Conservation (phyloP, 1,140 invertebrate species). For the Medauroidea extradentata region DNA sequence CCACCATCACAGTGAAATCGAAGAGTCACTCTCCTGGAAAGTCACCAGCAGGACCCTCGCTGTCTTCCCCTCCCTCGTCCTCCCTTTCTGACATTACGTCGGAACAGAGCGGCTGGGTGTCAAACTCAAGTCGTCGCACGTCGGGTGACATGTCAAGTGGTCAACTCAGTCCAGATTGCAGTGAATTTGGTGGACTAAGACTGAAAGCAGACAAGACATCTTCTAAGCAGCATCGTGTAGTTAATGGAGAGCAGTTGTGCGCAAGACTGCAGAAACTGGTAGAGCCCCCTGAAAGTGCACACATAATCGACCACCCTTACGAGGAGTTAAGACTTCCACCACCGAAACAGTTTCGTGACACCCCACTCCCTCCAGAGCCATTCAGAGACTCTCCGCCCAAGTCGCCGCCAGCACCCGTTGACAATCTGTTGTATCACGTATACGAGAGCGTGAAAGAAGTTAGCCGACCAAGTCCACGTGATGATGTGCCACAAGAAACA, state of each 20-base stretch:
- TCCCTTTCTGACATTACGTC: constrained; percentile 37
- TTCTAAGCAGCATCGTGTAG: constrained; percentile 22
- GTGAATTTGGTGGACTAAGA: constrained; percentile 9
- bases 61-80: constrained; percentile 13
- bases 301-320: constrained; percentile 54
- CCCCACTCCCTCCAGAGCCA: constrained; percentile 59
- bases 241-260: constrained; percentile 56
- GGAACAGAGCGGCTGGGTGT: constrained; percentile 45
- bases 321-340: constrained; percentile 72
- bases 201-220: not conserved
- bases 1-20: constrained; percentile 33
- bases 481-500: too few relatives aligned
- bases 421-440: constrained; percentile 76
- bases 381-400: constrained; percentile 54
- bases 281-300: constrained; percentile 9
- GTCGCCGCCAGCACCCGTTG: constrained; percentile 51
- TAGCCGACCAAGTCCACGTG: constrained; percentile 34
- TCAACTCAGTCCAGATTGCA: constrained; percentile 30
- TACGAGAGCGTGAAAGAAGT: constrained; percentile 60
- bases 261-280: constrained; percentile 51
- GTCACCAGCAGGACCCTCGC: constrained; percentile 6
- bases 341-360: constrained; percentile 79
- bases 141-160: constrained; percentile 37
- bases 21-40: constrained; percentile 28
- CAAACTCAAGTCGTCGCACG: constrained; percentile 39